Evolutionary conservation across 2,888 invertebrate genomes (phyloP).

Genomic region (Rhamphomyia laevipes): DNA sequence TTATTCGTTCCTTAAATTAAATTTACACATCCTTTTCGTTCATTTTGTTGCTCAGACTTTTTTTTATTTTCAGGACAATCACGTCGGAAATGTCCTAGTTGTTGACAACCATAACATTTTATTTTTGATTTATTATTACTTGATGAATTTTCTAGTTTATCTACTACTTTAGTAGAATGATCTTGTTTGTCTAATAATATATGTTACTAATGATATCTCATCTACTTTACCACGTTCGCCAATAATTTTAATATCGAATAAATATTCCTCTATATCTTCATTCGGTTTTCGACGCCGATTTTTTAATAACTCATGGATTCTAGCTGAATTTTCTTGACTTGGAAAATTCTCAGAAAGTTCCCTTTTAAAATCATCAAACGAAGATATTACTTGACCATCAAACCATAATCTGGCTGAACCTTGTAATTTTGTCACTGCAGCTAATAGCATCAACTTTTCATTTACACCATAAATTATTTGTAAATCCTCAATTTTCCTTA

Average conservation of each 20-base stretch:
- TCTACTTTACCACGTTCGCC: neutral
- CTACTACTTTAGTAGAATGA: neutral
- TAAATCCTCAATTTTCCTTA: too few relatives aligned
- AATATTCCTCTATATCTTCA: slow-evolving; percentile 2
- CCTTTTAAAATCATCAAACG: too few relatives aligned
- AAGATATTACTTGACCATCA: neutral
- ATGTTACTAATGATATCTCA: neutral
- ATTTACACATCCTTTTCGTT: neutral
- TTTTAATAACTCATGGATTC: slow-evolving; percentile 2
- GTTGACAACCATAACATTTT: slow-evolving; percentile 3
- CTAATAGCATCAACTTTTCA: slow-evolving; percentile 4
- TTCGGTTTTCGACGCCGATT: neutral
- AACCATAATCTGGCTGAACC: slow-evolving; percentile 1
- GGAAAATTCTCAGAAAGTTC: neutral
- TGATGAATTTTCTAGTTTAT: neutral
- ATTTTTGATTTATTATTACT: neutral
- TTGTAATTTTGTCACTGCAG: neutral
- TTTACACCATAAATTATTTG: neutral
- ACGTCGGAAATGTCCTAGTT: neutral
- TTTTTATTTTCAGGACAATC: neutral
- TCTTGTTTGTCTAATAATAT: too few relatives aligned
- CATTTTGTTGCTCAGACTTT: neutral
- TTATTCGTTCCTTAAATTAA: neutral
- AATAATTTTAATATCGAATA: slow-evolving; percentile 3
- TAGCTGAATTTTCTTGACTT: slow-evolving; percentile 1